Base-by-base conservation (phyloP, 2,113 vertebrate genomes). In the Sorex araneus region DNA sequence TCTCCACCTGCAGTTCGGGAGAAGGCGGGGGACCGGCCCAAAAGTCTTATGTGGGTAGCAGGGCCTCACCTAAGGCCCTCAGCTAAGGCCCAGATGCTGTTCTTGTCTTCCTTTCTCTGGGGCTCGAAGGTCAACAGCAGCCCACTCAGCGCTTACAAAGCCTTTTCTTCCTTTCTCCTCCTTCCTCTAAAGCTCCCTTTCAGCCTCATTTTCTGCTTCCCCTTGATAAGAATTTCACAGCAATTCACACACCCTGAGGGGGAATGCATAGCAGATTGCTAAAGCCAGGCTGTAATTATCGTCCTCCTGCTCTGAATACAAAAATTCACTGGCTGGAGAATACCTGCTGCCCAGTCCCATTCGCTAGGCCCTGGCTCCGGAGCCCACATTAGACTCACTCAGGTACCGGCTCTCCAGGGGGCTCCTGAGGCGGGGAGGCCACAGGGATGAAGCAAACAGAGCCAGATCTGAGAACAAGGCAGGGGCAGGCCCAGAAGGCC, bases 241-340 rank as follows among this genome's bases (percentile, higher is more conserved):
- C 93, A 96, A 95, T 96, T 97, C 96, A 85, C 96, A 94, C 88
- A 94, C 92, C 95, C 96, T 40, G 92, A 95, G 95, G 96, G 96
- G 88, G 94, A 95, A 76, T 66, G 88, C 84, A 73, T 34, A 93
- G 89, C 95, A 94, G 94, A 95, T 95, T 97, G 95, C 95, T 64
- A 45, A 91, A 97, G 94, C 90, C 90, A 86, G 82, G 36, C 96
- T 93, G 94, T 95, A 86, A 94, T 97, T 94, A 96, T 85, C 85
- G 76, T 69, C 92, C 75, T 92, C 95, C 94, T 92, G 94, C 70
- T 92, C 57, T 11, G 23, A 89, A 81, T 86, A 84, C 76, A 60
- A 85, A 69, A 84, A 70, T 64, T 74, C 63, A 45, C 90, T 93
- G 27, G 69, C 27, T n/a, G 2, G 12, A 9, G 36, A 80, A 54